A percentile compares a stretch with the other conserved stretches of the same genome.
Evolutionary conservation across 1,140 invertebrate genomes (phyloP).

Genomic region (Acromyrmex charruanus): DNA sequence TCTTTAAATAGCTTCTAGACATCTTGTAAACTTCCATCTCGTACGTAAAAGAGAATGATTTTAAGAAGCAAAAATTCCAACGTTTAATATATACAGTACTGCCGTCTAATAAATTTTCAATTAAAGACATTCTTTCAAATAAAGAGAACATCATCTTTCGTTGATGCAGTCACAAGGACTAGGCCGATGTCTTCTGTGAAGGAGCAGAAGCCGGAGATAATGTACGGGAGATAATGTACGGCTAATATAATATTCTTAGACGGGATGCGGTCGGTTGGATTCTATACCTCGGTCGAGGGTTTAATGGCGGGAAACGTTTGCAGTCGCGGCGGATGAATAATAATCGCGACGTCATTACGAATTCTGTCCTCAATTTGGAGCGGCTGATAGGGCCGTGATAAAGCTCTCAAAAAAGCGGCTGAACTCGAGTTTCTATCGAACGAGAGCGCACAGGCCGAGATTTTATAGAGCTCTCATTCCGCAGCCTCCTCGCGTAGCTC

Average conservation of each 20-base stretch:
- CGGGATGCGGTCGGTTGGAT: slow-evolving; percentile 64
- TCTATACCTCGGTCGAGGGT: slow-evolving; percentile 44
- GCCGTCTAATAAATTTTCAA: slow-evolving; percentile 24
- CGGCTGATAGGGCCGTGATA: slow-evolving; percentile 61
- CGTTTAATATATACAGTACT: neutral
- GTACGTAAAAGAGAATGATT: neutral
- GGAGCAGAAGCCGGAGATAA: slow-evolving; percentile 67
- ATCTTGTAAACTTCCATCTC: neutral
- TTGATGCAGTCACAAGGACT: slow-evolving; percentile 22
- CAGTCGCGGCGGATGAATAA: slow-evolving; percentile 67
- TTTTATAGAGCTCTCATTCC: slow-evolving; percentile 35
- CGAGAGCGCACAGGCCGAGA: slow-evolving; percentile 21
- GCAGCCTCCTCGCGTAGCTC: slow-evolving; percentile 41
- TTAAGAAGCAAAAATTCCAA: neutral
- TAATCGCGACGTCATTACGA: slow-evolving; percentile 68
- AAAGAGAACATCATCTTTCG: slow-evolving; percentile 31
- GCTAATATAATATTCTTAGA: slow-evolving; percentile 81
- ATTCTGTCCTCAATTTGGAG: slow-evolving; percentile 70
- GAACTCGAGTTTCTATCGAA: slow-evolving; percentile 58
- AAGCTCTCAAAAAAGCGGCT: slow-evolving; percentile 52
- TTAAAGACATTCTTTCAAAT: neutral
- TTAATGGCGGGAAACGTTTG: slow-evolving; percentile 71
- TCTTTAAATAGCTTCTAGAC: neutral
- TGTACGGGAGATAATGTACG: slow-evolving; percentile 78
- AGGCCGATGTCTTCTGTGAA: slow-evolving; percentile 3